Evolutionary conservation across 2,797 vertebrate genomes (phyloP).

Genomic region (Cynodonichthys magdalenae): DNA sequence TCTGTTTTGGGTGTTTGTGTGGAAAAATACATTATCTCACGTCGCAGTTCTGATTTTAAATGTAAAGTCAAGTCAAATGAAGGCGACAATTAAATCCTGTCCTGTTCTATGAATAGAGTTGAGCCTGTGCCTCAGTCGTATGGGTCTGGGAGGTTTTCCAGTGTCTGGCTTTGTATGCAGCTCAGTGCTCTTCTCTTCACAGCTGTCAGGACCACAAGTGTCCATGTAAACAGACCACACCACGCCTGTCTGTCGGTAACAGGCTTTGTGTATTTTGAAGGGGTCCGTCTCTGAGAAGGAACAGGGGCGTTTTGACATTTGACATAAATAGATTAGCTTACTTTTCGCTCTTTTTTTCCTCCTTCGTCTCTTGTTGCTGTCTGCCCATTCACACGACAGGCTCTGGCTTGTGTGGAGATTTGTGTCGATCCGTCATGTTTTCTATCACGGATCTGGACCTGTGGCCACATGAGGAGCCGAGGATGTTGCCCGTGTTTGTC

Average conservation of each 20-base stretch:
- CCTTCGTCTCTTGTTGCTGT: neutral
- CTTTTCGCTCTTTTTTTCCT: neutral
- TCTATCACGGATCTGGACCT: conserved; percentile 11
- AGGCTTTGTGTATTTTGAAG: conserved; percentile 33
- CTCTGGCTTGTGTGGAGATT: conserved; percentile 3
- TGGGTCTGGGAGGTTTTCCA: conserved; percentile 14
- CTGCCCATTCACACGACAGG: neutral
- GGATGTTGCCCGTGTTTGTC: neutral
- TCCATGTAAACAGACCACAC: conserved; percentile 24
- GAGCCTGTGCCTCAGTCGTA: neutral
- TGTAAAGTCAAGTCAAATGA: conserved; percentile 25
- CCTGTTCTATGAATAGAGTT: conserved; percentile 29
- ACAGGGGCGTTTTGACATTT: conserved; percentile 60
- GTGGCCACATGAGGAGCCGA: neutral
- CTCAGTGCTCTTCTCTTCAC: conserved; percentile 5
- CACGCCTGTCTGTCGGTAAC: conserved; percentile 37
- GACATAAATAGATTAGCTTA: conserved; percentile 44
- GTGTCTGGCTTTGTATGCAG: conserved; percentile 10
- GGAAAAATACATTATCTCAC: neutral
- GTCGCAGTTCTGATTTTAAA: conserved; percentile 3
- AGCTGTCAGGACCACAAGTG: neutral
- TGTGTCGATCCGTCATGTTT: neutral
- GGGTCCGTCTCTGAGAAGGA: conserved; percentile 41
- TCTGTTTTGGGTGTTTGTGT: neutral
- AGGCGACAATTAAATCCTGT: conserved; percentile 15